Evolutionary conservation across 2,888 invertebrate species (phyloP).

Genomic region (Drosophila yooni): DNA sequence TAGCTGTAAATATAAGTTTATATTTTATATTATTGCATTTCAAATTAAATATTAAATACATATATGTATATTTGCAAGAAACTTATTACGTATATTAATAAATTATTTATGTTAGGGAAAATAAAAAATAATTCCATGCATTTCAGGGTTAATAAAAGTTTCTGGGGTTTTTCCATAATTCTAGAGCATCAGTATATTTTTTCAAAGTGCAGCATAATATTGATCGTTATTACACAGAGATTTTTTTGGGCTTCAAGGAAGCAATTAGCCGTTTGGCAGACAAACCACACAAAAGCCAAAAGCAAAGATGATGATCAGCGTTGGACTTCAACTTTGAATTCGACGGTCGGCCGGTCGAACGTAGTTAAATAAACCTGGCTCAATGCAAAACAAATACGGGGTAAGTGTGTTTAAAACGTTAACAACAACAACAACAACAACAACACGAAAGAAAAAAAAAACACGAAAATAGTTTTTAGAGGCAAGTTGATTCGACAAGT

Average conservation of each 20-base stretch:
- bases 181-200: background rate
- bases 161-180: background rate
- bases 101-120: background rate
- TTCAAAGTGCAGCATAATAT: background rate
- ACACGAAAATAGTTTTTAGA: conserved; percentile 30
- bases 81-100: background rate
- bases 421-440: conserved; percentile 1
- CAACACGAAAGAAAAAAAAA: conserved; percentile 10
- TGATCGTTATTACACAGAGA: conserved; percentile 45
- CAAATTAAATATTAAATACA: background rate
- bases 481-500: conserved; percentile 76
- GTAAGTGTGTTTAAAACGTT: conserved; percentile 52
- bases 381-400: conserved; percentile 77
- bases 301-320: conserved; percentile 45
- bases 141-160: background rate
- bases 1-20: background rate
- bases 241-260: conserved; percentile 51
- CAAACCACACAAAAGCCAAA: conserved; percentile 45
- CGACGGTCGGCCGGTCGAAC: conserved; percentile 28
- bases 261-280: conserved; percentile 58
- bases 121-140: background rate
- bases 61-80: background rate
- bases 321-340: conserved; percentile 42
- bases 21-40: background rate
- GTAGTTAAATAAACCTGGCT: conserved; percentile 67